Conservation (phyloP, 2,113 vertebrate species). For the Labrus mixtus region DNA sequence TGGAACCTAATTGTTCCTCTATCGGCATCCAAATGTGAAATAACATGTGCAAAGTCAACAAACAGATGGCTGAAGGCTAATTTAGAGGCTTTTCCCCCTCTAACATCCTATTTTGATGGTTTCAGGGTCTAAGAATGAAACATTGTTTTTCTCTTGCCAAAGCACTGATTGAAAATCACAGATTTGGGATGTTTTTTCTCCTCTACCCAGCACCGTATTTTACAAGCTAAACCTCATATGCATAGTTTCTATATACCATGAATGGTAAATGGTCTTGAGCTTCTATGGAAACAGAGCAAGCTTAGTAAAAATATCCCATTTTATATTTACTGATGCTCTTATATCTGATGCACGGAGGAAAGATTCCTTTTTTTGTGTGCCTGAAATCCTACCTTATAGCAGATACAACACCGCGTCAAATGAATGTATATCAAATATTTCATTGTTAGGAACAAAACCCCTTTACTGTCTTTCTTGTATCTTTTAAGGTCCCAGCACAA, state of each 20-base stretch:
- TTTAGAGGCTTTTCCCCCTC: conserved; percentile 14
- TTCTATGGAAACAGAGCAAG: too few species aligned
- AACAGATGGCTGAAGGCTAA: conserved; percentile 49
- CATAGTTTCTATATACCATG: too few species aligned
- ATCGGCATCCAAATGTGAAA: conserved; percentile 38
- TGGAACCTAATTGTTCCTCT: conserved; percentile 33
- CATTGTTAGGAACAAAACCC: too few species aligned
- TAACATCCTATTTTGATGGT: background rate
- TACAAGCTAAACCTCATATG: background rate
- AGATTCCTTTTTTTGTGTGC: too few species aligned
- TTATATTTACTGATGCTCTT: too few species aligned
- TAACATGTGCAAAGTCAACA: conserved; percentile 15
- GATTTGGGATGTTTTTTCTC: background rate
- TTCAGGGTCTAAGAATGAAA: conserved; percentile 19
- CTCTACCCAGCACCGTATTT: background rate
- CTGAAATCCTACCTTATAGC: too few species aligned
- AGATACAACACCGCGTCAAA: too few species aligned
- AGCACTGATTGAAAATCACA: background rate
- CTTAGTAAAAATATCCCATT: too few species aligned
- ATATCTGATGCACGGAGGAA: too few species aligned
- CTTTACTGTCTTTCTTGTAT: background rate
- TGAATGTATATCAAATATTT: too few species aligned
- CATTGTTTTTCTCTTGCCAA: background rate
- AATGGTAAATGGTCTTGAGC: too few species aligned
- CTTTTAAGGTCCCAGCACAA: conserved; percentile 94